Evolutionary conservation across 2,888 invertebrate genomes (phyloP), one percentile per base, ranked within the genome.

Genomic region (Scaptomyza tumidula): DNA sequence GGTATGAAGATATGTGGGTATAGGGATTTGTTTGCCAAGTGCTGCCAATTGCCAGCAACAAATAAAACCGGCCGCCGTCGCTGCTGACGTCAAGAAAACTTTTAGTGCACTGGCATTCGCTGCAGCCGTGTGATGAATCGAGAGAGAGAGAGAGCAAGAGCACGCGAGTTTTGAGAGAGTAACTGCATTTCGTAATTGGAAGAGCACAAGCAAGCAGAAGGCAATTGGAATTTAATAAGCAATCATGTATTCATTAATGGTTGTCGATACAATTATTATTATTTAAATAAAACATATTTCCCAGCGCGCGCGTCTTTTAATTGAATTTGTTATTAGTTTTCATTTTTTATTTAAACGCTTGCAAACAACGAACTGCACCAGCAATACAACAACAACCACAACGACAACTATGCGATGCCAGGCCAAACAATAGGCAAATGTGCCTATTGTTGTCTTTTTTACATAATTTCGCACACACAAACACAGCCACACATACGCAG

Each of bases 391-490:
- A 55, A n/a, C n/a, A n/a, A 61, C 31, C 41, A 66, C 63, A 71
- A 39, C 35, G 45, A 27, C 48, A 55, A 49, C 31, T 31, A 67
- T 61, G 55, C 35, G 68, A 63, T 55, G 69, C 58, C 48, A 73
- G 35, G 41, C 37, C 57, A 53, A 68, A 73, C 75, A 70, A 75
- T 75, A 66, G 55, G 60, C 72, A 72, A 65, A 62, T 72, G 53
- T 65, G 72, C 50, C 56, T 78, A 73, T 84, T 82, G 78, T 82
- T 81, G 75, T 75, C 35, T 50, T 50, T 78, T 82, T 83, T 85
- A 83, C 80, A 83, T 83, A 82, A 83, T 83, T 83, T 83, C 48
- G 81, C 81, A 80, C 76, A 64, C 71, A 79, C 41, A 59, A 46
- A 46, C 43, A 27, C 58, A 48, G 31, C n/a, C 52, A 43, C 54